Conservation (phyloP, 2,888 invertebrate genomes). For the Keiferia lycopersicella region DNA sequence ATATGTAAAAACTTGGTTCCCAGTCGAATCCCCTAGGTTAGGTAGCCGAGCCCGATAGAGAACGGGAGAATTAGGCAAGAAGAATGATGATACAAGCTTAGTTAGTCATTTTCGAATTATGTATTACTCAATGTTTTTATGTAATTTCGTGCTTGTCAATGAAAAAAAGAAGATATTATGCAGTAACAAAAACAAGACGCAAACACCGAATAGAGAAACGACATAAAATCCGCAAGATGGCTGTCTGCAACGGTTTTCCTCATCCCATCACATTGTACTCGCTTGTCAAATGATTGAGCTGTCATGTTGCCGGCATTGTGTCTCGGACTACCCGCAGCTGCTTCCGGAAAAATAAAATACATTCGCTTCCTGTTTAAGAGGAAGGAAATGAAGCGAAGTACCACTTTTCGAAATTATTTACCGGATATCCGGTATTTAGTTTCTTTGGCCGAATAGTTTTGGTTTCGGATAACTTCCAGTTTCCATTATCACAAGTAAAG, state of each 20-base stretch:
- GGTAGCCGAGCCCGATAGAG: too few relatives aligned
- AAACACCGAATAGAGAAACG: background rate
- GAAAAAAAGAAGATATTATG: background rate
- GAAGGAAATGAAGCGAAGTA: conserved; percentile 13
- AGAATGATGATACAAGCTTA: background rate
- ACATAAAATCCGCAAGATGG: background rate
- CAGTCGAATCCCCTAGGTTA: too few relatives aligned
- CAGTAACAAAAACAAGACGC: background rate
- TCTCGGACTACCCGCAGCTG: background rate
- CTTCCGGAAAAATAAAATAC: conserved; percentile 17
- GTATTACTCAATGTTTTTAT: too few relatives aligned
- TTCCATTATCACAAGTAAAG: too few relatives aligned
- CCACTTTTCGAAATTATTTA: conserved; percentile 14
- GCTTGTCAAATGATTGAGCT: conserved; percentile 7
- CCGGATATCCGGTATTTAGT: background rate
- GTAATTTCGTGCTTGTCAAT: too few relatives aligned
- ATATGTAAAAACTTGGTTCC: too few relatives aligned
- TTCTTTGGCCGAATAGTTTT: too few relatives aligned
- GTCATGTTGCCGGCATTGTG: conserved; percentile 11
- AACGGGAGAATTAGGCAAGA: too few relatives aligned
- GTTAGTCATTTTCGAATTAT: too few relatives aligned
- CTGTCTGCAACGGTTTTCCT: background rate
- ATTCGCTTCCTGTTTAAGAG: background rate
- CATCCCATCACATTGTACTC: conserved; percentile 5
- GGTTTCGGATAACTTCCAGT: too few relatives aligned